Base-by-base conservation (phyloP, 2,888 invertebrate species). In the Amphiduros pacificus region DNA sequence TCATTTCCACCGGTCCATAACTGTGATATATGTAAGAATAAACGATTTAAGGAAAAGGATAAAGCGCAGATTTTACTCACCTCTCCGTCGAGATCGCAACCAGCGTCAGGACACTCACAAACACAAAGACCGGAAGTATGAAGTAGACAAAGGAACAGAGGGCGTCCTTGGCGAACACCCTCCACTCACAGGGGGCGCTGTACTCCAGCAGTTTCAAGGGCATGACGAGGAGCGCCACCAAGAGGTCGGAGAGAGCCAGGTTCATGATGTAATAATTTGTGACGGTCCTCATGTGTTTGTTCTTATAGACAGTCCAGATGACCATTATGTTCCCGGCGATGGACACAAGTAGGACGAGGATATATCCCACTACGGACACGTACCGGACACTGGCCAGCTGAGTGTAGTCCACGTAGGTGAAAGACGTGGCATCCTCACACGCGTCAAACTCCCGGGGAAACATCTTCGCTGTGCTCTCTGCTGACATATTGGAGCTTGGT, bases 191-290 rank as follows among this genome's bases (percentile, higher is more conserved):
- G 3, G 82, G 82, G 0, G 82, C 80, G 11, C 80, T 78, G 61
- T 83, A 78, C 68, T 84, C 84, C 66, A 83, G 68, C 48, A 84
- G 70, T 72, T 84, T 84, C 20, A 83, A 71, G 0, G 84, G 84
- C 69, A 84, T 75, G 5, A 84, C 84, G 55, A 83, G 76, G 22
- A 75, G 70, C 17, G 83, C 82, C 17, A 84, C 82, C 27, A 84
- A 71, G 36, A 84, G 75, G 68, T 84, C 84, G 40, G 81, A 81
- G 6, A 82, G 71, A 9, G 83, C 83, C 60, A 84, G 69, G 61
- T 83, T 83, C 55, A 83, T 81, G 50, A 84, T 83, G 71, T 83
- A 83, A 65, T 80, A 83, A 70, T 84, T 84, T 44, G 84, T 82
- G 6, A 81, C 82, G 0, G 83, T 83, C 64, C 83, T 83, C 84